phyloP scores from a whole-genome alignment of 2,113 vertebrate species.

The Psophia crepitans region DNA sequence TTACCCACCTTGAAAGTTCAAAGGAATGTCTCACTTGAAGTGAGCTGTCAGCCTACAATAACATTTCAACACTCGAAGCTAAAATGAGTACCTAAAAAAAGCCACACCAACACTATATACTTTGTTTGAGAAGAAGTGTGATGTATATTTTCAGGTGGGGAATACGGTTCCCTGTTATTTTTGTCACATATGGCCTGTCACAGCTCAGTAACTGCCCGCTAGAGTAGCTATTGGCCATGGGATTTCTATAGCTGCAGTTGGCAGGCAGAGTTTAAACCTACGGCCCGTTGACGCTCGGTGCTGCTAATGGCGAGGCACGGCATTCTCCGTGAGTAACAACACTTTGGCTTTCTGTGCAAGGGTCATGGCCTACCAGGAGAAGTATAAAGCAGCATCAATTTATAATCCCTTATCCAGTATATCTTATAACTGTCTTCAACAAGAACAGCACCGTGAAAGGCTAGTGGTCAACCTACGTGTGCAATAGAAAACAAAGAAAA shows the following conservation, averaged over 20 bases:
- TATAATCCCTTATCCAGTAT: neutral
- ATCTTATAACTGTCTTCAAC: neutral
- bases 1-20: neutral
- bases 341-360: neutral
- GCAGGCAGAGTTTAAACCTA: neutral
- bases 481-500: neutral
- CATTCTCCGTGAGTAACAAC: neutral
- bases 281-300: fast-evolving
- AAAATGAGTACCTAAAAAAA: neutral
- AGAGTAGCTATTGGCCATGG: neutral
- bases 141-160: neutral
- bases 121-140: neutral
- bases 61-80: neutral
- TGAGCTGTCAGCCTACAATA: neutral
- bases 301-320: neutral
- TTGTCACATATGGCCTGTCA: neutral
- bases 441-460: neutral
- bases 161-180: neutral
- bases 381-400: neutral
- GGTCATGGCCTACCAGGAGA: neutral
- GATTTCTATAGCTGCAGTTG: neutral
- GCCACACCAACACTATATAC: neutral
- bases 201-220: neutral
- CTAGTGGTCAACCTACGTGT: neutral
- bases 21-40: neutral